A percentile compares a stretch with the other conserved stretches of the same genome.
These are phyloP conservation scores for Nomada lathburiana DNA, from an alignment of 2,888 invertebrate species.

Conservation along the genomic window DNA sequence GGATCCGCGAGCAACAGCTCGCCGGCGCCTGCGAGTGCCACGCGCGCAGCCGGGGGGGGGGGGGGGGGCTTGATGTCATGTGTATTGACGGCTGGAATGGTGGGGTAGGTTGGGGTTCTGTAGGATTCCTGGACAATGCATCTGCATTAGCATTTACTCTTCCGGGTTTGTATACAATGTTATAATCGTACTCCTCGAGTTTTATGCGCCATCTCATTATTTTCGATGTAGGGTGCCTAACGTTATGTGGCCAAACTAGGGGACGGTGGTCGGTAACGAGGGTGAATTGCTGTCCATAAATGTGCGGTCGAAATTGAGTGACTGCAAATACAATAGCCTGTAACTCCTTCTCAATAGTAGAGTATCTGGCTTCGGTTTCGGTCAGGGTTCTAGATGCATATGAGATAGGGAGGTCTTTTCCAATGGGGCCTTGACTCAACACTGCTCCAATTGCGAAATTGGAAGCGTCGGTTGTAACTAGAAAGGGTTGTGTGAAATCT, in stretches of 20 bases:
- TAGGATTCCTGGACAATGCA: not conserved
- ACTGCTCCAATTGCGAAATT: conserved; percentile 1
- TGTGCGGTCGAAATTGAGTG: not conserved
- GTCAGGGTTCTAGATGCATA: conserved; percentile 11
- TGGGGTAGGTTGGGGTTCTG: not conserved
- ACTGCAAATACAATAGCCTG: conserved; percentile 1
- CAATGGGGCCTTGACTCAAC: not conserved
- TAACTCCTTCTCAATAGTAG: conserved; percentile 3
- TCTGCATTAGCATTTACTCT: not conserved
- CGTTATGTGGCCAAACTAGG: not conserved
- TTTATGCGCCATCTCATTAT: not conserved
- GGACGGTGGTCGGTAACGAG: too few relatives aligned
- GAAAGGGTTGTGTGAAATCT: not conserved
- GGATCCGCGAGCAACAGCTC: too few relatives aligned
- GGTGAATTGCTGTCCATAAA: too few relatives aligned
- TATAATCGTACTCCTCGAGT: too few relatives aligned
- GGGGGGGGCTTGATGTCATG: too few relatives aligned
- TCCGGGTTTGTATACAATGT: not conserved
- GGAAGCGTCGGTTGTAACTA: not conserved
- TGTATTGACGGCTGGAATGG: not conserved
- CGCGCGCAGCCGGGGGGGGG: too few relatives aligned
- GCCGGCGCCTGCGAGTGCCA: too few relatives aligned
- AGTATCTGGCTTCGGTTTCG: conserved; percentile 2
- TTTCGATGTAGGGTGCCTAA: not conserved
- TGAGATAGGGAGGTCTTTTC: conserved; percentile 3